Percentiles rank a stretch among this genome's conserved stretches.
Evolutionary conservation across 2,797 vertebrate genomes (phyloP).

Genomic region (Cichlasoma orientale): DNA sequence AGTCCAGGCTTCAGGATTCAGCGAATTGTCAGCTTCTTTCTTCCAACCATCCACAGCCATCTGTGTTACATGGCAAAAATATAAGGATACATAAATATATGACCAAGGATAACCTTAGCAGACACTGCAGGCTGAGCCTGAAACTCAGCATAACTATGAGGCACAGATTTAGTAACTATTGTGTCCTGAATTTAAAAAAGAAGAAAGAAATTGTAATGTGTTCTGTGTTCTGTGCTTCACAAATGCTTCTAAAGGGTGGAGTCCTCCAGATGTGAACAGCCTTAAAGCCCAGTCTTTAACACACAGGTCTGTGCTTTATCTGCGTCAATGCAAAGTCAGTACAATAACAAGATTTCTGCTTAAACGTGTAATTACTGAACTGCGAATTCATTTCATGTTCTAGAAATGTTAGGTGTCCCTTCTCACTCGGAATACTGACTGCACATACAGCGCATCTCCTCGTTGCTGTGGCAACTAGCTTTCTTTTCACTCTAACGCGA

Average conservation of each 20-base stretch:
- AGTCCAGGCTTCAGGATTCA: slow-evolving; percentile 77
- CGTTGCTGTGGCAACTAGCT: slow-evolving; percentile 67
- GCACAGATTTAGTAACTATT: not conserved
- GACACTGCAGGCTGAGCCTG: not conserved
- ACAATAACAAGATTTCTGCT: not conserved
- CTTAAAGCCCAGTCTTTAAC: not conserved
- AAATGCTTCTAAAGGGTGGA: not conserved
- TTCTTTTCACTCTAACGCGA: slow-evolving; percentile 15
- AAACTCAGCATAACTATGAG: not conserved
- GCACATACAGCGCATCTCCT: slow-evolving; percentile 34
- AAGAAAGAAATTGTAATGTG: no score
- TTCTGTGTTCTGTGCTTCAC: not conserved
- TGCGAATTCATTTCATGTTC: not conserved
- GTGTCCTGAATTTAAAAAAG: not conserved
- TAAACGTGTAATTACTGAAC: not conserved
- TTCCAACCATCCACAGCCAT: slow-evolving; percentile 71
- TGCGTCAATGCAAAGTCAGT: not conserved
- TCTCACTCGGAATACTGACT: slow-evolving; percentile 23
- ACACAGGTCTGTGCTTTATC: not conserved
- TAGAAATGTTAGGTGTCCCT: not conserved
- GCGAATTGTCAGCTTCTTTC: slow-evolving; percentile 74
- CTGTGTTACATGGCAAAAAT: slow-evolving; percentile 54
- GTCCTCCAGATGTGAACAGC: slow-evolving; percentile 1
- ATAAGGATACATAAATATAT: not conserved
- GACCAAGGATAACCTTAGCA: not conserved